Evolutionary conservation across 2,888 invertebrate genomes (phyloP).

Genomic region (Ornithoptera alexandrae): DNA sequence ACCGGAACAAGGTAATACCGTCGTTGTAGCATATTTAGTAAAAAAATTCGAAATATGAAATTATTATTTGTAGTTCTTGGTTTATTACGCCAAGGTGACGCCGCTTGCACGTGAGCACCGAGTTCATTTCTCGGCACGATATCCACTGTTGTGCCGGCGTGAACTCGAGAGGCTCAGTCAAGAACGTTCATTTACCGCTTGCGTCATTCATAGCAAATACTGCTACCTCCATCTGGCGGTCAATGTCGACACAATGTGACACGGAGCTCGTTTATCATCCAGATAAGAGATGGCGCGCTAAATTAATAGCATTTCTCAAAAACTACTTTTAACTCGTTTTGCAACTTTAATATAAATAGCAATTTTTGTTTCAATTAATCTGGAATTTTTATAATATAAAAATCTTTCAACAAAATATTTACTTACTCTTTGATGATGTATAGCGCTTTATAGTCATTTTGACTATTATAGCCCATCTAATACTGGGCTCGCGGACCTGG

Average conservation of each 20-base stretch:
- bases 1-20: no score
- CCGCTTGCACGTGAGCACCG: slow-evolving; percentile 36
- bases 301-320: neutral
- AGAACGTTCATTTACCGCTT: slow-evolving; percentile 79
- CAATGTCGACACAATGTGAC: slow-evolving; percentile 73
- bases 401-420: no score
- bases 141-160: slow-evolving; percentile 52
- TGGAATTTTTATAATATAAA: no score
- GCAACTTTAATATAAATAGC: no score
- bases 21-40: neutral
- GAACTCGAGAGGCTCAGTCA: slow-evolving; percentile 74
- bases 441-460: no score
- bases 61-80: slow-evolving; percentile 17
- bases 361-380: no score
- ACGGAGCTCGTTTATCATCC: slow-evolving; percentile 46
- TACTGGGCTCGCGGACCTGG: no score
- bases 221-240: slow-evolving; percentile 75
- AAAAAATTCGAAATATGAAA: slow-evolving; percentile 3
- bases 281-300: slow-evolving; percentile 61
- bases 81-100: slow-evolving; percentile 31
- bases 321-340: neutral
- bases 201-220: slow-evolving; percentile 61
- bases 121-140: slow-evolving; percentile 47
- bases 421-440: no score
- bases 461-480: no score